Conservation (phyloP, 2,113 vertebrate genomes). For the Ptyas mucosa region DNA sequence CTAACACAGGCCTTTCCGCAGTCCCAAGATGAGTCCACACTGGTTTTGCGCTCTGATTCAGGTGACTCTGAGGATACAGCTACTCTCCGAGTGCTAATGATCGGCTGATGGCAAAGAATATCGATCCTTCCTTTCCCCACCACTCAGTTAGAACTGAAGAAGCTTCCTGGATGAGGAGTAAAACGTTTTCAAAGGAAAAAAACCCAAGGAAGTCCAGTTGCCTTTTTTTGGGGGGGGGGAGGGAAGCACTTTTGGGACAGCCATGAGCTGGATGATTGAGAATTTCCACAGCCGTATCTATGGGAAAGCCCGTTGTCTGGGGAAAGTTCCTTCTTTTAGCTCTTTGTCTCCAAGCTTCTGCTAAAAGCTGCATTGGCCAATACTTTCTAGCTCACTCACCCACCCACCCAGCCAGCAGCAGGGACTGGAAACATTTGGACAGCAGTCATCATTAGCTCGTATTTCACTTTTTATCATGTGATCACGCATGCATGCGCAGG, state of each 20-base stretch:
- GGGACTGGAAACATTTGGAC: not conserved
- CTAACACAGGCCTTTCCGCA: no score
- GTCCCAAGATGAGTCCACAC: no score
- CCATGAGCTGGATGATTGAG: not conserved
- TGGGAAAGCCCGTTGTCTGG: not conserved
- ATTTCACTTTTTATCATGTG: not conserved
- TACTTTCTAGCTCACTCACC: no score
- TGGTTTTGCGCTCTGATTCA: no score
- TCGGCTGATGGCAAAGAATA: no score
- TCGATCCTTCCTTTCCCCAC: no score
- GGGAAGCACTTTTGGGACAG: not conserved
- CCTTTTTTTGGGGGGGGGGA: no score
- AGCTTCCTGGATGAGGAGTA: no score
- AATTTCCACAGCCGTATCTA: not conserved
- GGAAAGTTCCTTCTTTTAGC: not conserved
- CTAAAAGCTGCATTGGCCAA: not conserved
- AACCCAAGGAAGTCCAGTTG: not conserved
- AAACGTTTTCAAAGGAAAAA: not conserved
- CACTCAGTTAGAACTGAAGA: no score
- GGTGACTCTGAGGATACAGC: no score
- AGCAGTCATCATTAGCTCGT: not conserved
- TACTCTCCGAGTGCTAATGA: no score
- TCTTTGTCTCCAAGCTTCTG: not conserved
- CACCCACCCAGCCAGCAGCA: not conserved
- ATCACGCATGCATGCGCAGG: accelerated